A percentile compares a stretch with the other conserved stretches of the same genome.
These are phyloP conservation scores for Eulimnadia texana DNA, from an alignment of 1,140 invertebrate species.

Conservation along the genomic window DNA sequence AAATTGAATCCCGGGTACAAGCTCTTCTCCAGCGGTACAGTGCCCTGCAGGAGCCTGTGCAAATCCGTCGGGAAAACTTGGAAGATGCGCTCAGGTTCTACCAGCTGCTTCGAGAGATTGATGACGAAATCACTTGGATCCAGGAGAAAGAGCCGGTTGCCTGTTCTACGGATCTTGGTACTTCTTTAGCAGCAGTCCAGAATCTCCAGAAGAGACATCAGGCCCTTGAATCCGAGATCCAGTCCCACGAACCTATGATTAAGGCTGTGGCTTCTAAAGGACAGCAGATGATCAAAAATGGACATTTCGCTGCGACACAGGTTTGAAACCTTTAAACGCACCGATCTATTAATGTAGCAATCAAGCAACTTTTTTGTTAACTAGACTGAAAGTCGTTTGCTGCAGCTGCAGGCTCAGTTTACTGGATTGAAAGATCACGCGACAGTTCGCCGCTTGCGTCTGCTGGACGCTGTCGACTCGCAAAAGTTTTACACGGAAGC, in stretches of 20 bases:
- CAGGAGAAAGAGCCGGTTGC: conserved; percentile 72
- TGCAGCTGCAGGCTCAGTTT: conserved; percentile 46
- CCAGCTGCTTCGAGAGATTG: conserved; percentile 67
- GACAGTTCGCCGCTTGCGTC: conserved; percentile 46
- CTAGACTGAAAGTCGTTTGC: conserved; percentile 11
- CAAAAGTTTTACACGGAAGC: conserved; percentile 79
- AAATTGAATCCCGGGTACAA: conserved; percentile 56
- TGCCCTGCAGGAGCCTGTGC: conserved; percentile 71
- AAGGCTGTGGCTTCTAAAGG: conserved; percentile 51
- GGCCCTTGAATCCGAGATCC: conserved; percentile 64
- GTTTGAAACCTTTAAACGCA: conserved; percentile 35
- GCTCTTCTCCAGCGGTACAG: conserved; percentile 57
- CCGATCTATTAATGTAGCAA: too few relatives aligned
- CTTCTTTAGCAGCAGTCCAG: conserved; percentile 74
- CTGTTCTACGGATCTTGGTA: conserved; percentile 57
- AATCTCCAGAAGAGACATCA: conserved; percentile 90
- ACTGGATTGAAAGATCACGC: conserved; percentile 50
- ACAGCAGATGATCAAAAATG: conserved; percentile 58
- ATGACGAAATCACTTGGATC: conserved; percentile 73
- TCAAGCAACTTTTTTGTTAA: too few relatives aligned
- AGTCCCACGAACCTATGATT: conserved; percentile 65
- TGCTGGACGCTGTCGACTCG: conserved; percentile 69
- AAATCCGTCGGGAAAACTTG: conserved; percentile 73
- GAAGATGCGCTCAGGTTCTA: conserved; percentile 75
- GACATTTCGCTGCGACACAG: conserved; percentile 60